Conservation (phyloP, 2,888 invertebrate genomes). For the Plemyria rubiginata region DNA sequence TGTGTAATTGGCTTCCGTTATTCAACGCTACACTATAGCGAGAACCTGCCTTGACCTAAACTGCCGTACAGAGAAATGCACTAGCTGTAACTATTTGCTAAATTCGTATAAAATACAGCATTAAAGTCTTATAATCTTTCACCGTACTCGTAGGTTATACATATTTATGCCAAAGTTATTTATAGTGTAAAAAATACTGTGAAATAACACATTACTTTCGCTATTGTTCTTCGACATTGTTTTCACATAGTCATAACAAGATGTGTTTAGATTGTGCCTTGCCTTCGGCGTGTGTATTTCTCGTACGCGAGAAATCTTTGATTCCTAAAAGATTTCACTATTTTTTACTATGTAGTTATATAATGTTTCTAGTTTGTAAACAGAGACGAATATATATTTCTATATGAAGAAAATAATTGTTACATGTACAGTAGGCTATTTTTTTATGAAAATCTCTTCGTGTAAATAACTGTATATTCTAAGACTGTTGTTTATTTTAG, state of each 20-base stretch:
- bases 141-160: not conserved
- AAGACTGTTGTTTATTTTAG: constrained; percentile 84
- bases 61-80: constrained; percentile 54
- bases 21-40: constrained; percentile 52
- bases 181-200: not conserved
- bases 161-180: not conserved
- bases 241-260: constrained; percentile 6
- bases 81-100: constrained; percentile 27
- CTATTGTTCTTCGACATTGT: constrained; percentile 2
- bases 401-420: constrained; percentile 74
- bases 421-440: constrained; percentile 83
- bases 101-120: constrained; percentile 2
- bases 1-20: constrained; percentile 63
- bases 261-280: constrained; percentile 48
- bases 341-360: constrained; percentile 70
- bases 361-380: constrained; percentile 77
- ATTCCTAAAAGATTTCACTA: constrained; percentile 80
- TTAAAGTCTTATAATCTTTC: not conserved
- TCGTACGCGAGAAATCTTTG: constrained; percentile 55
- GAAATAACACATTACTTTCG: not conserved
- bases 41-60: constrained; percentile 68
- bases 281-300: constrained; percentile 53
- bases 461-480: constrained; percentile 83
- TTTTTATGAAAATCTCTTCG: constrained; percentile 74
- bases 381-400: constrained; percentile 80